phyloP scores from a whole-genome alignment of 2,888 invertebrate genomes.

The Aporophyla lueneburgensis region DNA sequence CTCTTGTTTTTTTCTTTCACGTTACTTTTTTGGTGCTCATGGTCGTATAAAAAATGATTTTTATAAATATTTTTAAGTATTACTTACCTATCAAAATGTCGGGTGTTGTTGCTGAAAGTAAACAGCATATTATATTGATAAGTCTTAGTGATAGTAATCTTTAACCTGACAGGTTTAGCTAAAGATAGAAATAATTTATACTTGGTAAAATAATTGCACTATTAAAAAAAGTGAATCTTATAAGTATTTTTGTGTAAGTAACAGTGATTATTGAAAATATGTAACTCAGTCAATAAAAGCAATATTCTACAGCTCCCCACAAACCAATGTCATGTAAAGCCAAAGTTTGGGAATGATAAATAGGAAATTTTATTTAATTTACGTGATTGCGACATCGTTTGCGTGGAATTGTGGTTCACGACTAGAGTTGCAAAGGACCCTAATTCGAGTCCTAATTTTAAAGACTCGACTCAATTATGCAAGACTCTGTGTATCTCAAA shows the following conservation, averaged over 20 bases:
- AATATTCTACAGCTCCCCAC: background rate
- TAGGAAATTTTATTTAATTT: background rate
- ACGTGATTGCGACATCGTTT: too few relatives aligned
- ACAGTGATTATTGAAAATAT: background rate
- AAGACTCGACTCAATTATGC: too few relatives aligned
- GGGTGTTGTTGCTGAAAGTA: slow-evolving; percentile 21
- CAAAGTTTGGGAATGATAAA: background rate
- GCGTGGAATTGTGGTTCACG: too few relatives aligned
- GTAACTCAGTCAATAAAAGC: background rate
- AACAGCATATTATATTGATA: slow-evolving; percentile 19
- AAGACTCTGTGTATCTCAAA: too few relatives aligned
- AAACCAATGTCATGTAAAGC: background rate
- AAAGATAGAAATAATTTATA: slow-evolving; percentile 20
- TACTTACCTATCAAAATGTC: slow-evolving; percentile 4
- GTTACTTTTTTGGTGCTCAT: slow-evolving; percentile 7
- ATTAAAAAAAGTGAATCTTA: slow-evolving; percentile 10
- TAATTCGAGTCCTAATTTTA: too few relatives aligned
- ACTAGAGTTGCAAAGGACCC: too few relatives aligned
- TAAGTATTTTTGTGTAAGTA: slow-evolving; percentile 14
- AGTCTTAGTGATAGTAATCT: slow-evolving; percentile 17
- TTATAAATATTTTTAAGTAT: slow-evolving; percentile 4
- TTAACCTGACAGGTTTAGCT: slow-evolving; percentile 21
- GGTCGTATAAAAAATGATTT: slow-evolving; percentile 1
- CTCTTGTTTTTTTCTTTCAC: slow-evolving; percentile 5
- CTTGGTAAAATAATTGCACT: slow-evolving; percentile 16